Percentiles rank a stretch among this genome's conserved stretches.
phyloP scores from a whole-genome alignment of 2,113 vertebrate genomes.

The Ursus arctos region DNA sequence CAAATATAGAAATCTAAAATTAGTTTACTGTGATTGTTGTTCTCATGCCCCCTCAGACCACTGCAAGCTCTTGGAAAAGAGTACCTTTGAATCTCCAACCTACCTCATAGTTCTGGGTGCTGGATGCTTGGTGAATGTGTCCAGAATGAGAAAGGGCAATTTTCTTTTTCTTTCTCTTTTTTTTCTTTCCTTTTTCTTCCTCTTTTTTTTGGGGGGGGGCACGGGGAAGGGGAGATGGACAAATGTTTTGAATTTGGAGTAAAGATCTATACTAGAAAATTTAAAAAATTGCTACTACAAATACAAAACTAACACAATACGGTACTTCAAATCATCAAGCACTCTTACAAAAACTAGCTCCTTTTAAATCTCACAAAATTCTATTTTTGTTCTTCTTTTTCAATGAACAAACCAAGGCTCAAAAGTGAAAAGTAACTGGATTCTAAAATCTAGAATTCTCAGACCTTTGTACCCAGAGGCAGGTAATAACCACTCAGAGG shows the following conservation, averaged over 20 bases:
- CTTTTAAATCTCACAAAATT: slow-evolving; percentile 12
- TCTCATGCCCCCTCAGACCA: not conserved
- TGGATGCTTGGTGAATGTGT: not conserved
- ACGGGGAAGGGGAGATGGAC: not conserved
- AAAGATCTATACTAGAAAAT: not conserved
- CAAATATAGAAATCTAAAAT: slow-evolving; percentile 79
- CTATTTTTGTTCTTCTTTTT: not conserved
- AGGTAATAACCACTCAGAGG: not conserved
- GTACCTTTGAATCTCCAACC: not conserved
- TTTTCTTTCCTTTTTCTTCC: not conserved
- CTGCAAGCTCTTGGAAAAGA: slow-evolving; percentile 17
- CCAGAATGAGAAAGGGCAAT: not conserved
- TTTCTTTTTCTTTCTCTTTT: not conserved
- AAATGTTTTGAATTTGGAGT: not conserved
- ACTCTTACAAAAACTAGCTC: not conserved
- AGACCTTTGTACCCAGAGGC: not conserved
- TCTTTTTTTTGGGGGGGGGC: not conserved
- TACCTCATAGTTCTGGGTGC: not conserved
- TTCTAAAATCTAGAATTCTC: not conserved
- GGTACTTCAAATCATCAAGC: not conserved
- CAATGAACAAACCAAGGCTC: not conserved
- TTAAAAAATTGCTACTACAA: not conserved
- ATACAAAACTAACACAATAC: not conserved
- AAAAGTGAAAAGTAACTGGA: not conserved
- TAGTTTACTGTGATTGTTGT: slow-evolving; percentile 63